phyloP scores from a whole-genome alignment of 2,113 vertebrate species.

The Petromus typicus region DNA sequence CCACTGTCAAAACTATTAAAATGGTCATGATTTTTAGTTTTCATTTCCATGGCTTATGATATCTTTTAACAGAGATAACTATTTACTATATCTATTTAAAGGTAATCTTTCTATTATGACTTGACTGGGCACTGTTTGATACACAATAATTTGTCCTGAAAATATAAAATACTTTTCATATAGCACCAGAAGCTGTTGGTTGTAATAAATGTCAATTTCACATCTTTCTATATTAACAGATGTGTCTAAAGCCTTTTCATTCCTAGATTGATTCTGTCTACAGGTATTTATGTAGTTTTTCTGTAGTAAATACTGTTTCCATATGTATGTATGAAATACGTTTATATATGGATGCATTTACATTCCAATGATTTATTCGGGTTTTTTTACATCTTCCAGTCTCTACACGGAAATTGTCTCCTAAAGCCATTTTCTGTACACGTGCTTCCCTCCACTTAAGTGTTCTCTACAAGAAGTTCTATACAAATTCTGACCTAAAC shows the following conservation, averaged over 20 bases:
- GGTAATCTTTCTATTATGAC: not conserved
- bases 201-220: not conserved
- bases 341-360: too few relatives aligned
- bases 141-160: not conserved
- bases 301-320: not conserved
- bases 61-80: not conserved
- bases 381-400: not conserved
- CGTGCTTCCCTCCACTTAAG: not conserved
- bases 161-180: not conserved
- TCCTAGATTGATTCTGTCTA: not conserved
- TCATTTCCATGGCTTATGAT: not conserved
- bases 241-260: not conserved
- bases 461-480: not conserved
- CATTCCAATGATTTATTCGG: too few relatives aligned
- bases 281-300: not conserved
- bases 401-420: not conserved
- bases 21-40: too few relatives aligned
- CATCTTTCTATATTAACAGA: not conserved
- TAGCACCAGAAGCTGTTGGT: not conserved
- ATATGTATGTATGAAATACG: not conserved
- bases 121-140: not conserved
- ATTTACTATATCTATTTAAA: not conserved
- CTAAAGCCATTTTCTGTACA: not conserved
- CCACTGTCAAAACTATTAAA: not conserved
- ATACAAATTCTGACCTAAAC: not conserved